Percentiles rank a stretch among this genome's conserved stretches.
Conservation (phyloP, 2,113 vertebrate species). For the Oryctolagus cuniculus region DNA sequence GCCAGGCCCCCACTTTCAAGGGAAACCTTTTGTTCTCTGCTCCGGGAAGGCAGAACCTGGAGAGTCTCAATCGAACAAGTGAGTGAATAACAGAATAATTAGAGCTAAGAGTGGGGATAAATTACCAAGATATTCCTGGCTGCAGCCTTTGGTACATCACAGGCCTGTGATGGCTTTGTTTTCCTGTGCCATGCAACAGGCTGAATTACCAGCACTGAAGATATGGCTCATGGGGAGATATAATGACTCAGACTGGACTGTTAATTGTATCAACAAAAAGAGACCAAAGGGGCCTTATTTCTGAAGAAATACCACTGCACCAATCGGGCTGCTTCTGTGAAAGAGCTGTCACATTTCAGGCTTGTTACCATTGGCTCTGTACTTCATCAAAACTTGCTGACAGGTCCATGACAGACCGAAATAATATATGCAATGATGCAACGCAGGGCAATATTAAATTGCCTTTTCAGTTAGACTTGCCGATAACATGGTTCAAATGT, state of each 20-base stretch:
- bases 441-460: slow-evolving; percentile 61
- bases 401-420: slow-evolving; percentile 70
- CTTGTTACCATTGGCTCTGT: slow-evolving; percentile 62
- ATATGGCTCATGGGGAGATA: slow-evolving; percentile 25
- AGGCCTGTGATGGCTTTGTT: slow-evolving; percentile 45
- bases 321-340: slow-evolving; percentile 20
- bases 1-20: slow-evolving; percentile 68
- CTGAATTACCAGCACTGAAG: slow-evolving; percentile 49
- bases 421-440: slow-evolving; percentile 70
- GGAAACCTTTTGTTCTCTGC: slow-evolving; percentile 80
- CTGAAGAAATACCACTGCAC: slow-evolving; percentile 55
- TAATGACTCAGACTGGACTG: background rate
- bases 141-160: slow-evolving; percentile 4
- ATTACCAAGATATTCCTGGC: slow-evolving; percentile 73
- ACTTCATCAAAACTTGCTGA: slow-evolving; percentile 78
- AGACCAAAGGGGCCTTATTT: slow-evolving; percentile 65
- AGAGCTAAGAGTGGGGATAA: slow-evolving; percentile 62
- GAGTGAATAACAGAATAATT: slow-evolving; percentile 75
- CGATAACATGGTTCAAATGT: slow-evolving; percentile 60
- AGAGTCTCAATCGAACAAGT: slow-evolving; percentile 74
- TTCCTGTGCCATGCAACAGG: slow-evolving; percentile 24
- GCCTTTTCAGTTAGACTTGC: slow-evolving; percentile 66
- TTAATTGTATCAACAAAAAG: slow-evolving; percentile 68
- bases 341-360: slow-evolving; percentile 61
- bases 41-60: slow-evolving; percentile 75